These are phyloP conservation scores for Colistium nudipinnis DNA, from an alignment of 2,113 vertebrate species.

Conservation along the genomic window DNA sequence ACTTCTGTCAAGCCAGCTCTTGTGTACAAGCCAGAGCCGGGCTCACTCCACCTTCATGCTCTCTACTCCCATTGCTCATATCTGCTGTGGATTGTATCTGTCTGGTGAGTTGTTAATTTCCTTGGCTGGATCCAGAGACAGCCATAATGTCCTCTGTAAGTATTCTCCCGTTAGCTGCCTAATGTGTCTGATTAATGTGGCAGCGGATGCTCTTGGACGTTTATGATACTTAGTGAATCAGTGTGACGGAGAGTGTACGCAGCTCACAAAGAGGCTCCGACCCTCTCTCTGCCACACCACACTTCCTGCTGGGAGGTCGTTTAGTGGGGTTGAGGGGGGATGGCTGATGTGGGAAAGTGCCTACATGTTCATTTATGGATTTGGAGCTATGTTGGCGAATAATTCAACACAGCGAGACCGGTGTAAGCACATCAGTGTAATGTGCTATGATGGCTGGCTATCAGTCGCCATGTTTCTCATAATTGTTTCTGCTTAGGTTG, in stretches of 20 bases:
- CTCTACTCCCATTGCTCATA: constrained; percentile 75
- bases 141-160: constrained; percentile 78
- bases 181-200: constrained; percentile 82
- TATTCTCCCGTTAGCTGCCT: constrained; percentile 77
- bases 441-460: constrained; percentile 16
- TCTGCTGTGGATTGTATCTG: constrained; percentile 75
- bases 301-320: constrained; percentile 12
- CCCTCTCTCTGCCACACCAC: constrained; percentile 13
- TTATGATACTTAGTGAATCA: constrained; percentile 80
- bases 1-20: constrained; percentile 74
- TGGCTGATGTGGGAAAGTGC: constrained; percentile 30
- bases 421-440: constrained; percentile 63
- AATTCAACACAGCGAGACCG: constrained; percentile 58
- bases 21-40: constrained; percentile 57
- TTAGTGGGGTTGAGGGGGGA: constrained; percentile 31
- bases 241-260: constrained; percentile 68
- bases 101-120: constrained; percentile 80
- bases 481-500: constrained; percentile 48
- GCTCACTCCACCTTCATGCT: constrained; percentile 67
- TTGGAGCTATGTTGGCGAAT: constrained; percentile 75
- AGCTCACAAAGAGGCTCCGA: constrained; percentile 39
- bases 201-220: constrained; percentile 76
- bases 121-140: constrained; percentile 77
- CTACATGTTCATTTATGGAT: constrained; percentile 84
- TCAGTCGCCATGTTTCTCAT: constrained; percentile 44